Evolutionary conservation across 2,888 invertebrate species (phyloP).

Genomic region (Parascotia fuliginaria): DNA sequence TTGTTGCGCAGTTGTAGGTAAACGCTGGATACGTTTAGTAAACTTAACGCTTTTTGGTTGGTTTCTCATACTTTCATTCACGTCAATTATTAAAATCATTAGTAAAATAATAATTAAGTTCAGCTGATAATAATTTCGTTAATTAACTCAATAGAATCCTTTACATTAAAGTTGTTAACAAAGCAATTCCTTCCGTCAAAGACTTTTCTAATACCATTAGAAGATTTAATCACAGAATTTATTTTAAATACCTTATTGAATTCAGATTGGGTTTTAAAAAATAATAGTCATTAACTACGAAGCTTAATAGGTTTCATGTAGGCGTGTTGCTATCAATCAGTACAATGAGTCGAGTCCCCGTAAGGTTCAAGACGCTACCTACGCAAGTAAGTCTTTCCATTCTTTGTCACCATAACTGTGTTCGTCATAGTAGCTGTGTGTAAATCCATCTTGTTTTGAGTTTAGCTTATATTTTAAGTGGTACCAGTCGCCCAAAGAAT

Average conservation of each 20-base stretch:
- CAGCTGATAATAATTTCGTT: too few species aligned
- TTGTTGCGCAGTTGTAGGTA: too few species aligned
- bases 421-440: background rate
- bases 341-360: slow-evolving; percentile 66
- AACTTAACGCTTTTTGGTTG: too few species aligned
- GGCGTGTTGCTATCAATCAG: slow-evolving; percentile 66
- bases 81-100: background rate
- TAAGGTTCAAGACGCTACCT: slow-evolving; percentile 57
- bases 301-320: slow-evolving; percentile 59
- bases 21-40: too few species aligned
- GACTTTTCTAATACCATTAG: slow-evolving; percentile 6
- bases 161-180: background rate
- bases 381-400: slow-evolving; percentile 53
- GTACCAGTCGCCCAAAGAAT: too few species aligned
- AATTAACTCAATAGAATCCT: too few species aligned
- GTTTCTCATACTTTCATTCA: background rate
- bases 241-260: slow-evolving; percentile 18
- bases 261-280: slow-evolving; percentile 35
- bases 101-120: too few species aligned
- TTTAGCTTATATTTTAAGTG: background rate
- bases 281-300: slow-evolving; percentile 48
- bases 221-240: slow-evolving; percentile 5
- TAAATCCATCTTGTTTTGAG: background rate
- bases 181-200: background rate
- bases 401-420: slow-evolving; percentile 35